Evolutionary conservation across 2,888 invertebrate species (phyloP), one percentile per base, ranked within the genome.

Genomic region (Cylloceria caligata): DNA sequence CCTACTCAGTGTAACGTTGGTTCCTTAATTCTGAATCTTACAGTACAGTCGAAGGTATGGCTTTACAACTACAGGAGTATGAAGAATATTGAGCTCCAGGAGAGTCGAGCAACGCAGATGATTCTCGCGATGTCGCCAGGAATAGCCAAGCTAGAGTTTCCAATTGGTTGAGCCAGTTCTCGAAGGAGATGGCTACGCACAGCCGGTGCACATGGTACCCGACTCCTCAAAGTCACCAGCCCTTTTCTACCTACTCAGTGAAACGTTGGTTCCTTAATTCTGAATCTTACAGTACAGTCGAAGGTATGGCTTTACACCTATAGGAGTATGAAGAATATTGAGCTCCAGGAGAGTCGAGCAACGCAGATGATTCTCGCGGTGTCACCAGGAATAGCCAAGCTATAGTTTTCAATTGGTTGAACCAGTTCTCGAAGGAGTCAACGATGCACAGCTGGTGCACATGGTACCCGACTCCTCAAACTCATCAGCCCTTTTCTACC

Each of bases 361-460:
- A 30, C 27, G 27, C 13, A 11, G 24, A 16, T 42, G 30, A 52
- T 55, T 65, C 36, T 21, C 2, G 52, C 73, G 71, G 67, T 72
- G 52, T 71, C 65, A 64, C 57, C 47, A 49, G 13, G 45, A 42
- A 74, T 49, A 65, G 47, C n/a, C n/a, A 11, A 60, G 21, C 1
- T 6, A 6, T 27, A n/a, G 72, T 76, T 76, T 65, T 55, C 75
- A 68, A 74, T 74, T 83, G 80, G 82, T 83, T 83, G 79, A 86
- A 83, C 77, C 84, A 81, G 76, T 86, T 81, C 84, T 86, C 60
- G 84, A 88, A 84, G 86, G 86, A 86, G 86, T 83, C n/a, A 85
- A 83, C 84, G 87, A 85, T 79, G 72, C 75, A n/a, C 82, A 84
- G 84, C 84, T 80, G 84, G 83, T 73, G 84, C 81, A 81, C 62